These are phyloP conservation scores for Drosophila subpulchrella DNA, from an alignment of 1,140 invertebrate species.

Conservation along the genomic window DNA sequence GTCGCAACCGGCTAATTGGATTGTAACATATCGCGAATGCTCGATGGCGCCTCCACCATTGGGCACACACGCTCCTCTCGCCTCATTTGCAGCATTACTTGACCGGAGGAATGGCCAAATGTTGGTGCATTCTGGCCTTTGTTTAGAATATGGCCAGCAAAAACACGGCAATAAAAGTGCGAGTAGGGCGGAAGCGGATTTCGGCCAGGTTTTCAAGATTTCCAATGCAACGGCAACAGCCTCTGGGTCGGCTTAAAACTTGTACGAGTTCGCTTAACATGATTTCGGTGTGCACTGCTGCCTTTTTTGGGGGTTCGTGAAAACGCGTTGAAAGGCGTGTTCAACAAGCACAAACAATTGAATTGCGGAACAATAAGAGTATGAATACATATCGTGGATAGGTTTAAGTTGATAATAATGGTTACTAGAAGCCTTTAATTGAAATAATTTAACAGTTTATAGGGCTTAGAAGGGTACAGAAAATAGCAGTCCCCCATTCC, in stretches of 20 bases:
- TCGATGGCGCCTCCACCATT: constrained; percentile 38
- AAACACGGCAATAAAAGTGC: constrained; percentile 42
- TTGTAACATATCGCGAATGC: constrained; percentile 76
- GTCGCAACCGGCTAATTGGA: constrained; percentile 75
- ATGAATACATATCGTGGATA: not conserved
- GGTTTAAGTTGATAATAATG: not conserved
- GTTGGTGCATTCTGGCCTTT: constrained; percentile 41
- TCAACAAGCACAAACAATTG: constrained; percentile 36
- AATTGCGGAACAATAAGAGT: constrained; percentile 5
- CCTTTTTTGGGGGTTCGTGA: constrained; percentile 34
- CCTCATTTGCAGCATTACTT: constrained; percentile 65
- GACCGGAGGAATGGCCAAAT: constrained; percentile 42
- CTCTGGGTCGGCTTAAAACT: constrained; percentile 65
- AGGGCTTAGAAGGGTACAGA: not conserved
- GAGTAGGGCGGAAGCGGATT: constrained; percentile 53
- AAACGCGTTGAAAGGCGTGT: constrained; percentile 57
- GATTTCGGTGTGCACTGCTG: constrained; percentile 50
- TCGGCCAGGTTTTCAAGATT: constrained; percentile 51
- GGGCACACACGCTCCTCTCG: constrained; percentile 39
- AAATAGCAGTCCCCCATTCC: not conserved
- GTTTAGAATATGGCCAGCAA: constrained; percentile 72
- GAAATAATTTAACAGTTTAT: not conserved
- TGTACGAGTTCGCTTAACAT: constrained; percentile 72
- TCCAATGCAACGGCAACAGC: constrained; percentile 44
- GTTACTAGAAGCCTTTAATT: not conserved